Percentiles rank a stretch among this genome's conserved stretches.
Evolutionary conservation across 2,888 invertebrate species (phyloP).

Genomic region (Empis stercorea): DNA sequence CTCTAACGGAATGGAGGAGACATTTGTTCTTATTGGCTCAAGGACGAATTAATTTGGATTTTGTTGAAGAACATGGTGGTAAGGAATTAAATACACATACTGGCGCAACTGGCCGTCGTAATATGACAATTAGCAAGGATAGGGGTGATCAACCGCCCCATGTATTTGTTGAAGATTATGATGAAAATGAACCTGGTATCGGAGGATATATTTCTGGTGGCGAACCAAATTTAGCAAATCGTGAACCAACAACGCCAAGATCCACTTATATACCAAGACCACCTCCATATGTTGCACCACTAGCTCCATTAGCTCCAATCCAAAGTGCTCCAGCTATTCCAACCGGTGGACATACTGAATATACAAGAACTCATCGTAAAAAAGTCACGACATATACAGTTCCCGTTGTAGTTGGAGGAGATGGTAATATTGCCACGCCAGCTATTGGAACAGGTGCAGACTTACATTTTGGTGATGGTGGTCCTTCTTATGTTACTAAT

Average conservation of each 20-base stretch:
- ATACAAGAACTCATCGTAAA: constrained; percentile 16
- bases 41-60: constrained; percentile 23
- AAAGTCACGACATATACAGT: constrained; percentile 17
- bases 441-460: background rate
- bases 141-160: constrained; percentile 36
- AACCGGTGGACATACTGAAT: constrained; percentile 12
- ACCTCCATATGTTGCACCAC: background rate
- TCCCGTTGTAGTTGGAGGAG: constrained; percentile 10
- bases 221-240: constrained; percentile 6
- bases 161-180: constrained; percentile 25
- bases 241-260: constrained; percentile 11
- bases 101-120: constrained; percentile 12
- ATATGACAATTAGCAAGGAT: constrained; percentile 25
- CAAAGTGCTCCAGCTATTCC: constrained; percentile 4
- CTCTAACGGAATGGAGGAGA: constrained; percentile 26
- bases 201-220: constrained; percentile 16
- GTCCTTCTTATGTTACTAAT: constrained; percentile 3
- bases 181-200: constrained; percentile 27
- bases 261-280: constrained; percentile 5
- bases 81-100: constrained; percentile 15
- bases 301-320: constrained; percentile 4
- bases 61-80: constrained; percentile 14
- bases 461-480: background rate
- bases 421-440: constrained; percentile 1
- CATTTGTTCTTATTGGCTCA: constrained; percentile 25